Base-by-base conservation (phyloP, 2,113 vertebrate genomes). In the Xenopus borealis region DNA sequence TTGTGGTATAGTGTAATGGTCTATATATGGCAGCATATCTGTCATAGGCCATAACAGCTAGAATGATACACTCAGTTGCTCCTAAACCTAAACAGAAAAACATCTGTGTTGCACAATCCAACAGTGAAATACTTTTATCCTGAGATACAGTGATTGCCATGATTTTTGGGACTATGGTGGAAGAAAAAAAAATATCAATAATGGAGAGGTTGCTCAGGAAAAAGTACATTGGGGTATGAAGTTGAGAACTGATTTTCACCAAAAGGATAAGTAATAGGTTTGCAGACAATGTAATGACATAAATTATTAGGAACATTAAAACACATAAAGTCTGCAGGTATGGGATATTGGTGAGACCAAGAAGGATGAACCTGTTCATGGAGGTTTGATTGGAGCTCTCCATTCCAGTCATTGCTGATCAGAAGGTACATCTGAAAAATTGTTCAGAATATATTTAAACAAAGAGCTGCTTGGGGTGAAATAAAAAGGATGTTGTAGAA, bases 161-260 rank as follows among this genome's bases (percentile, higher is more conserved):
- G 2, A 55, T 53, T 18, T 53, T 50, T 17, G 66, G 66, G 0
- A 69, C 66, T 30, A 69, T 17, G 17, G 46, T 69, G 7, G 66
- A 33, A 13, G 66, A 69, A 14, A 69, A 53, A 18, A 7, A 55
- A 12, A 69, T 69, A 16, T 69, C 66, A 55, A 69, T 66, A 46
- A 46, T 17, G 16, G 63, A 66, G 16, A 66, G 63, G 33, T 66
- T 66, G 44, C 33, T 45, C 63, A 45, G 40, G 17, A 66, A 66
- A 44, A 66, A 66, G 40, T 66, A 66, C 63, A 66, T 66, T 10
- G 63, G 17, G 16, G 17, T 66, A 1, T 66, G 30, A 4, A 45
- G n/a, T 10, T 16, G 17, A 45, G 63, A n/a, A 44, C 46, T 44
- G 33, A 18, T 46, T 17, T 33, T 66, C 59, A 66, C 63, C n/a